Evolutionary conservation across 2,888 invertebrate genomes (phyloP), one percentile per base, ranked within the genome.

Genomic region (Melanophora roralis): DNA sequence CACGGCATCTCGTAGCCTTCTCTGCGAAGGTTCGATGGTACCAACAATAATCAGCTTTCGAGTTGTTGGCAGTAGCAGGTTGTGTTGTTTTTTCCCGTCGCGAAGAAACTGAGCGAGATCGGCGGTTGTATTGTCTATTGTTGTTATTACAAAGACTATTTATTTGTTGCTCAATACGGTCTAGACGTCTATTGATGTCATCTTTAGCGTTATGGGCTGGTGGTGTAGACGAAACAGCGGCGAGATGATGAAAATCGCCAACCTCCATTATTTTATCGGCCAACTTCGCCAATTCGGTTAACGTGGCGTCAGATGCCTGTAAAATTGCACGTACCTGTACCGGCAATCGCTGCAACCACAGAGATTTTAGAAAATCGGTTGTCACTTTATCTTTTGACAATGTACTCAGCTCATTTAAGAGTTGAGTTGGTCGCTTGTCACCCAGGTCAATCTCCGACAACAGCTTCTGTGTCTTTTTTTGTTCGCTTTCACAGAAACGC

Each of bases 391-490:
- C 36, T 49, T 78, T 68, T 1, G 71, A 80, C 12, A 62, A 27
- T 27, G 27, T 27, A 27, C 27, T 27, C 27, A 27, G 27, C 51
- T 82, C 81, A 11, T 82, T 82, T 2, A 82, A 67, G 11, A 83
- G 43, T 27, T 83, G 78, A 4, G 81, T 75, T 3, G 82, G 81
- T 12, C 67, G 71, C 23, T 75, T 71, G 59, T 82, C 83, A 6
- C 83, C 82, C 23, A 80, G 47, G 23, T 81, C 78, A 82, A 27
- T 51, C 11, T 81, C 79, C 0, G 81, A 79, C 2, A 82, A 47
- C 8, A 81, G 40, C 36, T 80, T 80, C 16, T 67, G 69, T 27
- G 27, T 27, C 27, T 27, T 27, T 27, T n/a, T 73, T 14, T 82
- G 71, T 12, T 82, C 83, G 8, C 78, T 78, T 36, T 82, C 81